phyloP scores from a whole-genome alignment of 2,888 invertebrate species.

The Scrobipalpa atriplicella region DNA sequence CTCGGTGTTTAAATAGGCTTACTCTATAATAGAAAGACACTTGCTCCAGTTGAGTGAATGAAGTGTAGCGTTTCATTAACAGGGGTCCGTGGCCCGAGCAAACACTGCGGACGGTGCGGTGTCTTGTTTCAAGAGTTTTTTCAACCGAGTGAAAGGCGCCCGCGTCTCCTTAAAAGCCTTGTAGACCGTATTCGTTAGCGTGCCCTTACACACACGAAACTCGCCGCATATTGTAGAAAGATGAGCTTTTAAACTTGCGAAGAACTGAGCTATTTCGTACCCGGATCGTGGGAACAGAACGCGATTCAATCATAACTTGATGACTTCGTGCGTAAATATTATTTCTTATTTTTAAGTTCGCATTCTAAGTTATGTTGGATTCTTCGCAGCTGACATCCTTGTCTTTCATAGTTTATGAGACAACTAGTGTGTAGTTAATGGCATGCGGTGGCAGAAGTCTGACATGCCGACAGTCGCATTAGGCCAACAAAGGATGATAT shows the following conservation, averaged over 20 bases:
- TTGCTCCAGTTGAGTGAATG: conserved; percentile 67
- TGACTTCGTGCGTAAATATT: conserved; percentile 8
- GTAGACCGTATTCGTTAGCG: conserved; percentile 71
- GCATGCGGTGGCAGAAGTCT: conserved; percentile 43
- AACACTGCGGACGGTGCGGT: conserved; percentile 71
- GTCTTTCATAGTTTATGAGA: conserved; percentile 38
- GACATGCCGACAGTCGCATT: conserved; percentile 60
- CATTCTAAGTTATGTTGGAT: background rate
- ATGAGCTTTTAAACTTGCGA: conserved; percentile 36
- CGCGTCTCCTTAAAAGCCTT: conserved; percentile 76
- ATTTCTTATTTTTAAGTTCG: background rate
- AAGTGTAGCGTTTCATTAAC: conserved; percentile 74
- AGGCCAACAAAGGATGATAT: conserved; percentile 73
- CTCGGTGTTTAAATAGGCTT: conserved; percentile 38
- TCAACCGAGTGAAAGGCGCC: conserved; percentile 71
- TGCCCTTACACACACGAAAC: conserved; percentile 52
- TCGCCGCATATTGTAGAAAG: conserved; percentile 57
- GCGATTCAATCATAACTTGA: conserved; percentile 10
- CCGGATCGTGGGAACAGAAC: conserved; percentile 4
- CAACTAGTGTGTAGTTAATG: conserved; percentile 30
- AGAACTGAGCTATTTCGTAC: conserved; percentile 2
- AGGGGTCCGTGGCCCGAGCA: conserved; percentile 62
- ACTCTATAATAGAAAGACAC: conserved; percentile 52
- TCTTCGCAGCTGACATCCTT: background rate
- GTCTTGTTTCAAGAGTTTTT: conserved; percentile 74